Percentiles rank a stretch among this genome's conserved stretches.
phyloP scores from a whole-genome alignment of 2,797 vertebrate genomes.

The Chiloscyllium punctatum region DNA sequence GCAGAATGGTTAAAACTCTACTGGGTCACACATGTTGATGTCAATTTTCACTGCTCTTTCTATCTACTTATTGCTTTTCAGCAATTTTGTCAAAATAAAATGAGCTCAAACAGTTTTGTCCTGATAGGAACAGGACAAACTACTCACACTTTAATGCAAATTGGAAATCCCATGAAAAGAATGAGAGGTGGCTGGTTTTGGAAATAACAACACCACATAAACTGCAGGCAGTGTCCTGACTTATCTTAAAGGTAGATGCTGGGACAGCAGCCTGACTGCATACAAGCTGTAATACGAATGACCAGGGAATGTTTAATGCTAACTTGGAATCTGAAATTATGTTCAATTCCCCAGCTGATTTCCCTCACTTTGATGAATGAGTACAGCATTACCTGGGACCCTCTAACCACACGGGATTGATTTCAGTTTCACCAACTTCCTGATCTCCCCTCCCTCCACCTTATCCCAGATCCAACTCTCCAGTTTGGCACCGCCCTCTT shows the following conservation, averaged over 20 bases:
- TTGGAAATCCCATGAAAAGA: background rate
- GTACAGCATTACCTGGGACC: too few relatives aligned
- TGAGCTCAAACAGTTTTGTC: too few relatives aligned
- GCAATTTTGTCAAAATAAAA: too few relatives aligned
- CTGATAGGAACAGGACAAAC: too few relatives aligned
- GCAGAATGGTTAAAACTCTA: background rate
- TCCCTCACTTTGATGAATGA: too few relatives aligned
- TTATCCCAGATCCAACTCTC: too few relatives aligned
- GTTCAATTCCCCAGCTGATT: background rate
- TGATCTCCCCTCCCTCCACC: too few relatives aligned
- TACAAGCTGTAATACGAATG: background rate
- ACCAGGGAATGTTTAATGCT: background rate
- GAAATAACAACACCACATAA: background rate
- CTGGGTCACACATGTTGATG: background rate
- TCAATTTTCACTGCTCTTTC: background rate
- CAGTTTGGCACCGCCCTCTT: too few relatives aligned
- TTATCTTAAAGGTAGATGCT: background rate
- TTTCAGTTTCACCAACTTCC: too few relatives aligned
- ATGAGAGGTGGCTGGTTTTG: background rate
- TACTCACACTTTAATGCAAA: background rate
- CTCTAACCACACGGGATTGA: too few relatives aligned
- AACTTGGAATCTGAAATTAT: background rate
- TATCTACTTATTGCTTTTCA: too few relatives aligned
- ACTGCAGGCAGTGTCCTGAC: background rate
- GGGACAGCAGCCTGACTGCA: background rate